Evolutionary conservation across 92 coral and sea anemone genomes (phyloP).

Genomic region (Diadumene lineata): DNA sequence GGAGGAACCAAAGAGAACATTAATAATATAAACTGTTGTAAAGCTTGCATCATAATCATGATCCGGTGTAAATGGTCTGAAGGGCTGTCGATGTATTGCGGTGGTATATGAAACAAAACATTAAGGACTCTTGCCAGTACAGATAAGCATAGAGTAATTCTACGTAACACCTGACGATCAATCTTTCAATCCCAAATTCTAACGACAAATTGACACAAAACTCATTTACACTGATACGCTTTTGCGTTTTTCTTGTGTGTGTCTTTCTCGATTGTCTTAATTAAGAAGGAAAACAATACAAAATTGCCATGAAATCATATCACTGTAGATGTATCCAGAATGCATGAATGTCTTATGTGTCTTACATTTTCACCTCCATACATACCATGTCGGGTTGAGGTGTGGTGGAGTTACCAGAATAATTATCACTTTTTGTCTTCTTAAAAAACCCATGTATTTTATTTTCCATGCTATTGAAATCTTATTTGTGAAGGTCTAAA

Average conservation of each 20-base stretch:
- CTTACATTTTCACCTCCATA: neutral
- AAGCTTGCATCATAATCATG: neutral
- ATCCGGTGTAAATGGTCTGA: neutral
- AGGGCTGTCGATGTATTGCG: neutral
- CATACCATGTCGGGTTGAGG: neutral
- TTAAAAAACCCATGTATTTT: neutral
- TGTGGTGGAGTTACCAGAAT: no score
- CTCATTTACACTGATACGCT: no score
- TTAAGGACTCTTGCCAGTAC: neutral
- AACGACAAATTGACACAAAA: no score
- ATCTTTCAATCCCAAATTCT: no score
- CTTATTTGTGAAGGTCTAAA: neutral
- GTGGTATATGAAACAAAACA: neutral
- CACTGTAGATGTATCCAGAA: neutral
- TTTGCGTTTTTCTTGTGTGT: neutral
- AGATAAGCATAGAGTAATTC: neutral
- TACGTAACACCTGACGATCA: conserved; percentile 1
- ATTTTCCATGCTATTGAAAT: no score
- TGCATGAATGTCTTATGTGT: neutral
- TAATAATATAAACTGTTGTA: neutral
- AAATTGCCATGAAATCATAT: no score
- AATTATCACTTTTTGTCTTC: conserved; percentile 8
- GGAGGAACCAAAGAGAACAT: neutral
- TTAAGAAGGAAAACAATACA: neutral
- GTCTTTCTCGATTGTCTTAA: neutral